Evolutionary conservation across 2,113 vertebrate species (phyloP).

Genomic region (Hystrix cristata): DNA sequence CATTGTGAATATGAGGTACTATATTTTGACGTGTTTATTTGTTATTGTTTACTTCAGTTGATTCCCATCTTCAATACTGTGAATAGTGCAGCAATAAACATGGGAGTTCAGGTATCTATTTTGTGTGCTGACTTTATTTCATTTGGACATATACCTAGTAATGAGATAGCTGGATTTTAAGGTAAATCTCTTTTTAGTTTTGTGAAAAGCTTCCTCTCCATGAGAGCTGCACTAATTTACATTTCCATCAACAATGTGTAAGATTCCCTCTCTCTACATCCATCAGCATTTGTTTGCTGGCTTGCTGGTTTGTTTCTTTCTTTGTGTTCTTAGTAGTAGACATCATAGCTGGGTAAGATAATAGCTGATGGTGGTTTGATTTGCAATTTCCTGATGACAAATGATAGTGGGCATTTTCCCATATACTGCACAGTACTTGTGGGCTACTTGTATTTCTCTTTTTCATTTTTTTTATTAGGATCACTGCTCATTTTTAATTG

Average conservation of each 20-base stretch:
- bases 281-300: neutral
- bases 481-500: neutral
- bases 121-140: neutral
- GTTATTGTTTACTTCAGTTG: neutral
- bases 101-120: neutral
- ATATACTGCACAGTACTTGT: neutral
- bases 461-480: neutral
- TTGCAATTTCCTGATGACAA: neutral
- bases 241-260: neutral
- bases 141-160: neutral
- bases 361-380: neutral
- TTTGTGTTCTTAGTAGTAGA: neutral
- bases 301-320: neutral
- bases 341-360: neutral
- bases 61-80: neutral
- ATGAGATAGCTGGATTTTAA: neutral
- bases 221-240: neutral
- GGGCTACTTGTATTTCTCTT: neutral
- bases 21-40: too few relatives aligned
- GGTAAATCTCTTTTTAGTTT: neutral
- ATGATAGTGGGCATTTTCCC: neutral
- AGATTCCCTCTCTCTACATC: neutral
- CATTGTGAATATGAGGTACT: too few relatives aligned
- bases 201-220: neutral
- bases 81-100: neutral